Base-by-base conservation (phyloP, 2,113 vertebrate species). In the Cichladusa arquata region DNA sequence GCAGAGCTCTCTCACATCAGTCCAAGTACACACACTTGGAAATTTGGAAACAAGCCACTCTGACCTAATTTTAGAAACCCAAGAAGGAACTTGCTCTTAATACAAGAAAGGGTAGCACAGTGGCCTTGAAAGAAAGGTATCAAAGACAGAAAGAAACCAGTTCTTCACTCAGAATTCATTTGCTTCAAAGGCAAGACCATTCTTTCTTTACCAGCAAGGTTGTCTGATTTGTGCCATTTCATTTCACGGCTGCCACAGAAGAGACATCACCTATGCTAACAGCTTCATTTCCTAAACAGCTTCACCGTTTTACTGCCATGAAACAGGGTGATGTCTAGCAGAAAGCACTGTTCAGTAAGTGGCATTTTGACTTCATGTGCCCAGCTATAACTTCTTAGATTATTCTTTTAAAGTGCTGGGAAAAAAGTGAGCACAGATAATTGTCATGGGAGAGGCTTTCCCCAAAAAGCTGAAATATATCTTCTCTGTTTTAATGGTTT, bases 21-120 rank as follows among this genome's bases (percentile, higher is more conserved):
- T 73, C 50, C 2, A 3, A 31, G 40, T 47, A 29, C 1, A 0
- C 0, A 3, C 14, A 12, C 20, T 74, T 1, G 1, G 11, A 60
- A 85, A 88, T 71, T 36, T 42, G 44, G 47, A 87, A 82, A 73
- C 9, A 69, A 91, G 8, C 8, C 7, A 11, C 13, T 56, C 12
- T 42, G 11, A 50, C 17, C 24, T 61, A 48, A 29, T 15, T 42
- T 57, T 36, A 79, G 28, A 65, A 84, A 78, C 17, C 4, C 28
- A 33, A 29, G 34, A 86, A 78, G 34, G 1, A 40, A 69, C 4
- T 44, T 61, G 11, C 3, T 44, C 14, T 22, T 78, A 58, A 18
- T 34, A 26, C 3, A 70, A 61, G 74, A 88, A 45, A 23, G 3
- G 17, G 5, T 45, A 83, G 7, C 31, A 50, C 56, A 38, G 29